Evolutionary conservation across 1,140 invertebrate genomes (phyloP), one percentile per base, ranked within the genome.

Genomic region (Caenorhabditis inopinata): DNA sequence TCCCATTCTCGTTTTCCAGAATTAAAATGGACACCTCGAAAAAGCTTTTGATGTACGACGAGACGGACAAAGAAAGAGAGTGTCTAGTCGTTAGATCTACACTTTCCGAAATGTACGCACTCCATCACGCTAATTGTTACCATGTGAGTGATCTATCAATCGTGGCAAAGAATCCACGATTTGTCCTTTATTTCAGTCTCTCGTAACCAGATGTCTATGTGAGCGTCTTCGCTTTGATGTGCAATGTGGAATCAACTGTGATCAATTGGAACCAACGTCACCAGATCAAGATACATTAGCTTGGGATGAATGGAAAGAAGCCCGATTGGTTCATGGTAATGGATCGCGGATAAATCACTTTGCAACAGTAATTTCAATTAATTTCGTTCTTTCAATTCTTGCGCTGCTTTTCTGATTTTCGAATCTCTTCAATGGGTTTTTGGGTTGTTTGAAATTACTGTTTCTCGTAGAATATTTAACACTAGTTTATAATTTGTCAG

Each of bases 11-110:
- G 14, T 2, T 5, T 53, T 75, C 3, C 73, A 80, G 80, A 68
- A 78, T 81, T 12, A 76, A 81, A 78, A 51, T 81, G n/a, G 80
- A 81, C 48, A 81, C 75, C 12, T 81, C 80, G 1, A 81, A 77
- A 27, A 81, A 74, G n/a, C 48, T 81, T 27, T 14, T 81, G 18
- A 32, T 25, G 29, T 81, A 77, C n/a, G 73, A 53, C 9, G 58
- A 81, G 27, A 81, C 80, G 14, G 75, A 81, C 38, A 76, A 76
- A 45, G 80, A 81, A 27, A 11, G 80, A 45, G 75, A 76, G 38
- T 81, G 80, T 42, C 75, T 81, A 1, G 47, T 76, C 18, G 74
- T 81, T 5, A 74, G 80, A 38, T 81, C 80, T 12, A 68, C 51
- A 21, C 75, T 81, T 11, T 76, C 74, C 12, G 80, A 81, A 29